Evolutionary conservation across 30 jellyfish, hydroid and myxozoan genomes (phyloP), one percentile per base, ranked within the genome.

Genomic region (Cassiopea andromeda): DNA sequence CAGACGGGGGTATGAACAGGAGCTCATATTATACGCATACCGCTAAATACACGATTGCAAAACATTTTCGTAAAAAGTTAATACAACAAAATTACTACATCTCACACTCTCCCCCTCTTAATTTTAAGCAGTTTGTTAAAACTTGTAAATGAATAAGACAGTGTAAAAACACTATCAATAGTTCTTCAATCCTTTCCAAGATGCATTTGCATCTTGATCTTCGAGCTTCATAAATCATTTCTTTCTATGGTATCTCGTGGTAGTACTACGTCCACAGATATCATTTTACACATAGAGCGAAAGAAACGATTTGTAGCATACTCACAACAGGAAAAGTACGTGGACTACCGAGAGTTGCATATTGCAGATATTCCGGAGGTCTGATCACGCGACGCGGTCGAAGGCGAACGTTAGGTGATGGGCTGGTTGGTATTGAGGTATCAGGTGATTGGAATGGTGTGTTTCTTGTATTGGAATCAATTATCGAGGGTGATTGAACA

Each of bases 341-440:
- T 46, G 86, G 73, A 5, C 57, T 48, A 43, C 86, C 86, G 15
- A 77, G 47, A 9, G 48, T 43, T 14, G 86, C 1, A 73, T 77
- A 77, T 68, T 77, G 86, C 1, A 77, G 14, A 48, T 77, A 77
- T 48, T 50, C 86, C 13, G 86, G 86, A 48, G 74, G 86, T 59
- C 86, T 48, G 1, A 19, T 77, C 86, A 77, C 86, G 2, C 86
- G 73, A 59, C 86, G 86, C 49, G 86, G 86, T 77, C 86, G 47
- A 1, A 44, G 9, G 61, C 58, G 47, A 76, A 76, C 71, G 58
- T 44, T 46, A 8, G 70, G 85, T 76, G 85, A 76, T 61, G 70
- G 71, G 71, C 85, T 61, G 8, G 17, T 71, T 59, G 16, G 46
- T 43, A 61, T 43, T 46, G 85, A 76, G 27, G 49, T 44, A 44